Evolutionary conservation across 2,797 vertebrate genomes (phyloP), one percentile per base, ranked within the genome.

Genomic region (Gadopsis marmoratus): DNA sequence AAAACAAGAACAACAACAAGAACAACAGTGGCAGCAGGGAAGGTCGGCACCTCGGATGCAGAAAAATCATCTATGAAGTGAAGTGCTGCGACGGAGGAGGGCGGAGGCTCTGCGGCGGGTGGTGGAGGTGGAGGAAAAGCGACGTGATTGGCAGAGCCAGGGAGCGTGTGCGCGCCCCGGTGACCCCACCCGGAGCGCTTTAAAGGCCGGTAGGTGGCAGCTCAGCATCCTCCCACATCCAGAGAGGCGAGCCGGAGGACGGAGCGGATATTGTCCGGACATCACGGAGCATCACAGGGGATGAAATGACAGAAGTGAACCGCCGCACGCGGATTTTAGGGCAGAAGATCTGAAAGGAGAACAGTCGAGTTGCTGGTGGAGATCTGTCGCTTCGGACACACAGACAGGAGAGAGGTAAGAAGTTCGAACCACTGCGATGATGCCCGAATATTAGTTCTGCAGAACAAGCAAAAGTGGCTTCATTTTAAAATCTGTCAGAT

Each of bases 171-270:
- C 74, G 93, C 93, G 81, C 85, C 91, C 66, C 78, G 82, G 90
- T 93, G 95, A 94, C 92, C 94, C 91, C 95, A 90, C 93, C 95
- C 94, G 94, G 88, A 93, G 93, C 76, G 94, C 95, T 96, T 97
- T 97, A 97, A 97, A 97, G 96, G 95, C 93, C 92, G 89, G 88
- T 94, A 94, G 95, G 96, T 96, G 96, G 96, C 95, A 95, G 95
- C 60, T 86, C 82, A 81, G 68, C 76, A 80, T 86, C 89, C 86
- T 83, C 74, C 80, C 84, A 76, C 78, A 81, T 43, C 73, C 87
- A 7, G 14, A 61, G 69, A 65, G 71, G 33, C 50, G 60, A 74
- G 50, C 35, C 62, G 50, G 41, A 74, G 59, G 13, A 47, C 70
- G 43, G 56, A 78, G 75, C 78, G 50, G 26, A 82, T 48, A 26